phyloP scores from a whole-genome alignment of 2,113 vertebrate genomes.

The Crotalus viridis region DNA sequence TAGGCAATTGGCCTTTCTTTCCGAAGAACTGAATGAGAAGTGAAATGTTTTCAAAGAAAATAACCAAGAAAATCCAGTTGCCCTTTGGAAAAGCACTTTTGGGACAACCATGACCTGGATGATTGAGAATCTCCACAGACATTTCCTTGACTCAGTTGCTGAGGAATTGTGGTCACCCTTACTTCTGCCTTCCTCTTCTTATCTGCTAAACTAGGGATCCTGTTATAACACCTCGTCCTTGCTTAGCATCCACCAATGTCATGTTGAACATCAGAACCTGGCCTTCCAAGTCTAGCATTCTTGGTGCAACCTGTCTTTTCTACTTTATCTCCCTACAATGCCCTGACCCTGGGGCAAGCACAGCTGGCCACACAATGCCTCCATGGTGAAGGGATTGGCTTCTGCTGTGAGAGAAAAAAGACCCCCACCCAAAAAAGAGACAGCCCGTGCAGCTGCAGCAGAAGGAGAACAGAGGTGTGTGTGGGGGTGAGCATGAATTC shows the following conservation, averaged over 20 bases:
- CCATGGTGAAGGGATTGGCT: not conserved
- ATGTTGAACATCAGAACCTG: not conserved
- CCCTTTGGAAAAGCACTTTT: too few species aligned
- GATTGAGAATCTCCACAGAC: not conserved
- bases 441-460: conserved; percentile 30
- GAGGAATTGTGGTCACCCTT: not conserved
- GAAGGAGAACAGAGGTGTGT: not conserved
- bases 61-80: too few species aligned
- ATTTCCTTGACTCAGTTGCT: not conserved
- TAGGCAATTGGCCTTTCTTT: not conserved
- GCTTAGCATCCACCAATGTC: not conserved
- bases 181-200: not conserved
- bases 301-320: not conserved
- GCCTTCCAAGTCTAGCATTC: not conserved
- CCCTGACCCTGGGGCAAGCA: not conserved
- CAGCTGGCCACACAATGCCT: not conserved
- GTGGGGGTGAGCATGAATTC: not conserved
- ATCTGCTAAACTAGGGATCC: not conserved
- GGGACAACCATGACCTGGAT: too few species aligned
- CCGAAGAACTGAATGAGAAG: not conserved
- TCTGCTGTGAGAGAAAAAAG: not conserved
- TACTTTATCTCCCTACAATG: not conserved
- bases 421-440: conserved; percentile 11
- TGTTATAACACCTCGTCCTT: not conserved
- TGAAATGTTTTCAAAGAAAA: not conserved